phyloP scores from a whole-genome alignment of 2,888 invertebrate genomes.

The Archips crataeganus region DNA sequence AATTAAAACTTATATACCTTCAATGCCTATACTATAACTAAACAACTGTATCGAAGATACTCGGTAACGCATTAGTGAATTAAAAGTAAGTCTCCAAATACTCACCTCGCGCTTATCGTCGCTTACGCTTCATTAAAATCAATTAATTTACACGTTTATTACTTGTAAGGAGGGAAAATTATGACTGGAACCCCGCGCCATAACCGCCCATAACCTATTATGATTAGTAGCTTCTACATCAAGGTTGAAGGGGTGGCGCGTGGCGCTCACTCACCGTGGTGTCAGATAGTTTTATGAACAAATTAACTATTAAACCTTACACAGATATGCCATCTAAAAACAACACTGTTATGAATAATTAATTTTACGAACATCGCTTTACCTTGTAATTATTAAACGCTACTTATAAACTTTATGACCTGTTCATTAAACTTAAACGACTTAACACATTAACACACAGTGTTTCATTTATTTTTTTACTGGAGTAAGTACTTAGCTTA shows the following conservation, averaged over 20 bases:
- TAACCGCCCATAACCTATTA: conserved; percentile 13
- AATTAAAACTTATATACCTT: too few relatives aligned
- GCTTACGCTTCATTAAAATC: conserved; percentile 6
- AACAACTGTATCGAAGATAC: too few relatives aligned
- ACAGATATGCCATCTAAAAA: conserved; percentile 80
- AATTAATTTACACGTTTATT: conserved; percentile 28
- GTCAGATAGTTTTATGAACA: conserved; percentile 72
- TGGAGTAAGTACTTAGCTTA: conserved; percentile 43
- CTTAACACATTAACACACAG: conserved; percentile 61
- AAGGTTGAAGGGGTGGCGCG: conserved; percentile 14
- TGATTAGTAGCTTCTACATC: conserved; percentile 17
- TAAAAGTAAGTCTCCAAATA: background rate
- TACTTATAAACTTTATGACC: conserved; percentile 69
- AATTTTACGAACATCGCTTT: conserved; percentile 73
- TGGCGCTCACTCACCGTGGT: conserved; percentile 65
- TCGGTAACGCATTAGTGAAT: too few relatives aligned
- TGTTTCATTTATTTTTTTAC: conserved; percentile 28
- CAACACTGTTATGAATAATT: conserved; percentile 80
- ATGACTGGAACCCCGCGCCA: conserved; percentile 24
- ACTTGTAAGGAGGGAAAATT: conserved; percentile 25
- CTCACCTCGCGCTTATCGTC: background rate
- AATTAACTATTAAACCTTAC: conserved; percentile 73
- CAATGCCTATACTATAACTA: too few relatives aligned
- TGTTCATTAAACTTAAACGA: conserved; percentile 71
- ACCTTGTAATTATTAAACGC: conserved; percentile 69